phyloP scores from a whole-genome alignment of 37 sponge, comb jelly and placozoan species.

The Ephydatia muelleri region DNA sequence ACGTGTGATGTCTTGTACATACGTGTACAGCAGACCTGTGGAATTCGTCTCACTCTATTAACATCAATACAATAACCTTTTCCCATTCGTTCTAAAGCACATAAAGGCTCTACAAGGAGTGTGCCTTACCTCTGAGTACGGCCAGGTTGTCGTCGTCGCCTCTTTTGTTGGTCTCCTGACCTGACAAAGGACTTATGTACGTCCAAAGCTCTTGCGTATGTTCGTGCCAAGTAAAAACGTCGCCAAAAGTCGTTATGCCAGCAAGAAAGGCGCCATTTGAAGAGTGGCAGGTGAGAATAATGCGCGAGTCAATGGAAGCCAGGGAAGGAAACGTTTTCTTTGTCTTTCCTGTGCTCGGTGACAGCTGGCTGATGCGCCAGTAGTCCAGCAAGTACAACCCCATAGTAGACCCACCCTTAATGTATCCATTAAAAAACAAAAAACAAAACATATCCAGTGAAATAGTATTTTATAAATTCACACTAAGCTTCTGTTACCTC shows the following conservation, averaged over 20 bases:
- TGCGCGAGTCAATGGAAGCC: not conserved
- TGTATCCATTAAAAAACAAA: not conserved
- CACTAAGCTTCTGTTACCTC: slow-evolving; percentile 28
- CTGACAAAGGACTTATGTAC: slow-evolving; percentile 32
- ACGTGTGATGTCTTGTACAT: too few relatives aligned
- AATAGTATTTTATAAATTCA: not conserved
- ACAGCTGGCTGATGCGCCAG: slow-evolving; percentile 44
- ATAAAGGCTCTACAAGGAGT: too few relatives aligned
- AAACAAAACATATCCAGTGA: not conserved
- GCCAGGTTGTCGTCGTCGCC: not conserved
- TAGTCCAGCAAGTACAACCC: slow-evolving; percentile 42
- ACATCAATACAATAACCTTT: too few relatives aligned
- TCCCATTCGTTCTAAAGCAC: too few relatives aligned
- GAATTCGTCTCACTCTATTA: too few relatives aligned
- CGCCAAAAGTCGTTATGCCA: slow-evolving; percentile 27
- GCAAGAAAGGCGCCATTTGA: slow-evolving; percentile 30
- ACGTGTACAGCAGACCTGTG: too few relatives aligned
- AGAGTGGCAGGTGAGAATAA: slow-evolving; percentile 24
- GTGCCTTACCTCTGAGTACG: not conserved
- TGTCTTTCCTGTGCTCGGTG: slow-evolving; percentile 44
- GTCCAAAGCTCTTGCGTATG: slow-evolving; percentile 6
- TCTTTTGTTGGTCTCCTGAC: not conserved
- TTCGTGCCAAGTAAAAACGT: slow-evolving; percentile 42
- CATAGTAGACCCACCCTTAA: not conserved
- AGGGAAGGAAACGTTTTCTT: slow-evolving; percentile 40